Conservation (phyloP, 2,797 vertebrate genomes). For the Pangasius sanitwongsei region DNA sequence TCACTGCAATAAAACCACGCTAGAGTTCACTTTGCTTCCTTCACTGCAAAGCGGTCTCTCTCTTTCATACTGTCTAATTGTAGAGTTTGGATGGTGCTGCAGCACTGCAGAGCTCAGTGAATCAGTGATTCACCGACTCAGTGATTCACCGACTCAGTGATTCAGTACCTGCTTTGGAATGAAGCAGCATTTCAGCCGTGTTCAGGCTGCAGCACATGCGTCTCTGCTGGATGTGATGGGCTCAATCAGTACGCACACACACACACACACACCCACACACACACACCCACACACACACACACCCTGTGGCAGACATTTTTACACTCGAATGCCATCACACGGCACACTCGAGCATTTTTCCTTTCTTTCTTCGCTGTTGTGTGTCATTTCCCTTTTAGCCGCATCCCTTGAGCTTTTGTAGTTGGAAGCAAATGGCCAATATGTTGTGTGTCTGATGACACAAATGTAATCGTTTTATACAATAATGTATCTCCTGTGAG, state of each 20-base stretch:
- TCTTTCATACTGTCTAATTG: neutral
- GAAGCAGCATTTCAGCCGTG: neutral
- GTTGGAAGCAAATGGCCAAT: neutral
- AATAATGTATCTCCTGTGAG: neutral
- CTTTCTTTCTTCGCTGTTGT: neutral
- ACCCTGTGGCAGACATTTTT: neutral
- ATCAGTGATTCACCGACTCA: neutral
- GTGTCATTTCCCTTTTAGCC: neutral
- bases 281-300: neutral
- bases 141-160: constrained; percentile 13
- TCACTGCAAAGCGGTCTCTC: neutral
- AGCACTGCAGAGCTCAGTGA: constrained; percentile 21
- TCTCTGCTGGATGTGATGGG: neutral
- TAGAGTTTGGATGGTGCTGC: neutral
- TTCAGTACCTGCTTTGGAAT: constrained; percentile 13
- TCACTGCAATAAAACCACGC: neutral
- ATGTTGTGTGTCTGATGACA: neutral
- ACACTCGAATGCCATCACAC: neutral
- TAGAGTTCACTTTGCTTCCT: neutral
- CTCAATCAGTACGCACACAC: neutral
- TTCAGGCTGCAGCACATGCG: constrained; percentile 1
- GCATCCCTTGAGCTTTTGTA: neutral
- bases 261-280: neutral
- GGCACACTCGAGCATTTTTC: neutral
- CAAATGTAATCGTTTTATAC: neutral